phyloP scores from a whole-genome alignment of 2,113 vertebrate species.

The Perca fluviatilis region DNA sequence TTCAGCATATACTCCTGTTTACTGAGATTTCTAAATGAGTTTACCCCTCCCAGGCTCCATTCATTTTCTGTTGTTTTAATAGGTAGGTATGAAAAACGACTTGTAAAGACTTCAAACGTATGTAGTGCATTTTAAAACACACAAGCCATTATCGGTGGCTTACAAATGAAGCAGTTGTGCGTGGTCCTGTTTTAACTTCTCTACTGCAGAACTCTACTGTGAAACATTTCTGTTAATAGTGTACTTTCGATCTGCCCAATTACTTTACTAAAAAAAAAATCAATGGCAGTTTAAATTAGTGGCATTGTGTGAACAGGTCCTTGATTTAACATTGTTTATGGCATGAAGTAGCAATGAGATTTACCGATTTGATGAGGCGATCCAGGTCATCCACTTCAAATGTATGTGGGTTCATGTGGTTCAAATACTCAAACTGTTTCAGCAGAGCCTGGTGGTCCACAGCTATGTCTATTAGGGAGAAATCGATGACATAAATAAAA shows the following conservation, averaged over 20 bases:
- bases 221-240: neutral
- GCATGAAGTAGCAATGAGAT: slow-evolving; percentile 40
- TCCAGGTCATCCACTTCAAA: slow-evolving; percentile 97
- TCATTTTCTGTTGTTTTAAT: neutral
- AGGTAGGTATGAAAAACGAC: neutral
- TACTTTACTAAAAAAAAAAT: neutral
- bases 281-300: neutral
- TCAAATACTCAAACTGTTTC: slow-evolving; percentile 97
- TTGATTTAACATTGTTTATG: neutral
- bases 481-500: slow-evolving; percentile 9
- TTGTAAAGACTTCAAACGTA: neutral
- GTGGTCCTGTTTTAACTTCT: neutral
- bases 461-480: slow-evolving; percentile 71
- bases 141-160: neutral
- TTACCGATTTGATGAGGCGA: slow-evolving; percentile 95
- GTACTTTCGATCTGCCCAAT: neutral
- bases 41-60: neutral
- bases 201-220: neutral
- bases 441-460: slow-evolving; percentile 94
- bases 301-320: neutral
- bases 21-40: neutral
- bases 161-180: neutral
- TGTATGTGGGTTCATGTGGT: slow-evolving; percentile 96
- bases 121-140: neutral
- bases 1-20: neutral